phyloP scores from a whole-genome alignment of 2,888 invertebrate species.

The Prosapia bicincta region DNA sequence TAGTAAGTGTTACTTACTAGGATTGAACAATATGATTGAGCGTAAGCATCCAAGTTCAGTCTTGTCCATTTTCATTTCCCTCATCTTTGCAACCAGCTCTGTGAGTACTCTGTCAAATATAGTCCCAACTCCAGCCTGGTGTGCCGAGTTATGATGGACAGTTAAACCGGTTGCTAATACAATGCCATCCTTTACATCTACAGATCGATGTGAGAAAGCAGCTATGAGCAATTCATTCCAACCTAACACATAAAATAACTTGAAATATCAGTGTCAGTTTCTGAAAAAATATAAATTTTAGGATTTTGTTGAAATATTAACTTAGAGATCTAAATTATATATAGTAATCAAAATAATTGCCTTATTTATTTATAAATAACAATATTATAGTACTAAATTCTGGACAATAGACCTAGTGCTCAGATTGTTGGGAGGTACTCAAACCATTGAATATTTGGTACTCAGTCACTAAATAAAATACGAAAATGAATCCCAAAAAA shows the following conservation, averaged over 20 bases:
- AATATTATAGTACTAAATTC: too few relatives aligned
- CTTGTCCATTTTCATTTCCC: slow-evolving; percentile 91
- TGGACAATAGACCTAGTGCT: too few relatives aligned
- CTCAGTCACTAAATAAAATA: too few relatives aligned
- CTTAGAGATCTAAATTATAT: too few relatives aligned
- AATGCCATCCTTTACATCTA: slow-evolving; percentile 71
- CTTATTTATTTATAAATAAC: too few relatives aligned
- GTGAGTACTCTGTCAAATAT: slow-evolving; percentile 91
- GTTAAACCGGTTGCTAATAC: slow-evolving; percentile 74
- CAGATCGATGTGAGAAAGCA: slow-evolving; percentile 91
- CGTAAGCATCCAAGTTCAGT: slow-evolving; percentile 92
- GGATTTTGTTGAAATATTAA: too few relatives aligned
- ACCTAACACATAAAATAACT: slow-evolving; percentile 49
- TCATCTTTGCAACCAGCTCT: slow-evolving; percentile 93
- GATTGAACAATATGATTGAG: slow-evolving; percentile 94
- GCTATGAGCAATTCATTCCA: slow-evolving; percentile 97
- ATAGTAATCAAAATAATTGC: too few relatives aligned
- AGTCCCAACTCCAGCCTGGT: slow-evolving; percentile 84
- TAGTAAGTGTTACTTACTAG: slow-evolving; percentile 60
- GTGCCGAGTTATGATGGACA: slow-evolving; percentile 79
- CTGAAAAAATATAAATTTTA: too few relatives aligned
- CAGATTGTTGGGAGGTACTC: too few relatives aligned
- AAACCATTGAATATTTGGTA: too few relatives aligned
- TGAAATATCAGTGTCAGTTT: too few relatives aligned
- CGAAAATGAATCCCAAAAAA: too few relatives aligned